Conservation (phyloP, 2,113 vertebrate genomes). For the Microtus pennsylvanicus region DNA sequence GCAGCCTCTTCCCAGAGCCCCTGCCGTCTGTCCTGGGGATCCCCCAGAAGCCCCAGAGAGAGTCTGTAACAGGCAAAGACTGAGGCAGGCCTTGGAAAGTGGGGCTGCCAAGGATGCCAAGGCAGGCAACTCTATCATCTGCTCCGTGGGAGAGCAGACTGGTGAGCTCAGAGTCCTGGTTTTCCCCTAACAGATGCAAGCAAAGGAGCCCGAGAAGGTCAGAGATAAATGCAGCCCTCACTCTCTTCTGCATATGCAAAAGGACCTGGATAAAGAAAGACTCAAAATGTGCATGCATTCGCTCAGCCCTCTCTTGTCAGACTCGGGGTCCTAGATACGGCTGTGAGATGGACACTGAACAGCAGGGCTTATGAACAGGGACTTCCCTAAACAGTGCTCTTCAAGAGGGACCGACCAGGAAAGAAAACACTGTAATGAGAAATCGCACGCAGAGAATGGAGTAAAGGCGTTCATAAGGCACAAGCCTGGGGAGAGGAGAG, state of each 20-base stretch:
- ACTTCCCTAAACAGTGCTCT: constrained; percentile 64
- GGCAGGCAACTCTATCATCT: constrained; percentile 78
- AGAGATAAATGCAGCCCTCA: constrained; percentile 85
- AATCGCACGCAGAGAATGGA: constrained; percentile 86
- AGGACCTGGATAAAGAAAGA: constrained; percentile 78
- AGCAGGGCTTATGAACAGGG: constrained; percentile 14
- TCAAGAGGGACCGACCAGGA: constrained; percentile 75
- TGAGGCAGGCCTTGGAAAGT: constrained; percentile 50
- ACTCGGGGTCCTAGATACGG: constrained; percentile 72
- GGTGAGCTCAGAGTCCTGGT: constrained; percentile 76
- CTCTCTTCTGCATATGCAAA: constrained; percentile 82
- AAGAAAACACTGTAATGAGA: constrained; percentile 84
- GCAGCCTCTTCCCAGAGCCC: constrained; percentile 33
- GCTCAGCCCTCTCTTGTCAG: constrained; percentile 84
- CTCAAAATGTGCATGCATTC: constrained; percentile 81
- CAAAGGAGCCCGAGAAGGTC: constrained; percentile 84
- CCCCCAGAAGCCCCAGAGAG: constrained; percentile 42
- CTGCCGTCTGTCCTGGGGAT: constrained; percentile 1
- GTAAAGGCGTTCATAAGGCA: constrained; percentile 84
- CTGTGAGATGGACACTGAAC: constrained; percentile 69
- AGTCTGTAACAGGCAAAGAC: constrained; percentile 70
- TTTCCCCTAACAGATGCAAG: constrained; percentile 85
- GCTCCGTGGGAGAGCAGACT: constrained; percentile 81
- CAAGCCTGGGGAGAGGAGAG: constrained; percentile 65
- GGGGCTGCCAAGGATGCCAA: constrained; percentile 74